A percentile compares a stretch with the other conserved stretches of the same genome.
Conservation (phyloP, 1,140 invertebrate species). For the Eurosta solidaginis region DNA sequence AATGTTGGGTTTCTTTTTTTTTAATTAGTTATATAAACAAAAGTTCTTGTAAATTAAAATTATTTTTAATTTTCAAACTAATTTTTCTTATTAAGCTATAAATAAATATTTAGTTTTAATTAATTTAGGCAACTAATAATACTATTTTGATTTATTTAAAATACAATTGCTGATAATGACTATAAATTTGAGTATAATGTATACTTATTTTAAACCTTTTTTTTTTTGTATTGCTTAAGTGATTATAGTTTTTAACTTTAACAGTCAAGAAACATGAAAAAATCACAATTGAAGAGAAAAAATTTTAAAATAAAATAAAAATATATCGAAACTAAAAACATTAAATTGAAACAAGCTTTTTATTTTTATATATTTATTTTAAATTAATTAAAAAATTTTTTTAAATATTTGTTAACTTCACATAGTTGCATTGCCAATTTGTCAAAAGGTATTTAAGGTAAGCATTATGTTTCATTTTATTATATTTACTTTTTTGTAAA, state of each 20-base stretch:
- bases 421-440: not conserved
- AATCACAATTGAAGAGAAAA: constrained; percentile 9
- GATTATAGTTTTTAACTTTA: not conserved
- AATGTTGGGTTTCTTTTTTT: not conserved
- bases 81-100: not conserved
- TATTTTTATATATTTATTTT: not conserved
- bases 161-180: not conserved
- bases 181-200: not conserved
- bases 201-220: no score
- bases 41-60: not conserved
- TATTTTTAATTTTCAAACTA: not conserved
- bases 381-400: not conserved
- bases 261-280: not conserved
- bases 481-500: not conserved
- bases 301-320: not conserved
- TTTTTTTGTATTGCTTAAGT: not conserved
- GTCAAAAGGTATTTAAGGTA: not conserved
- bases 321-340: constrained; percentile 9
- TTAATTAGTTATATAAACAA: not conserved
- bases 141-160: not conserved
- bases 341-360: not conserved
- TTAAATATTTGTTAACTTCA: not conserved
- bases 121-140: not conserved
- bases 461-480: constrained; percentile 4
- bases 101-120: not conserved